A percentile compares a stretch with the other conserved stretches of the same genome.
phyloP scores from a whole-genome alignment of 2,888 invertebrate genomes.

The Cabera pusaria region DNA sequence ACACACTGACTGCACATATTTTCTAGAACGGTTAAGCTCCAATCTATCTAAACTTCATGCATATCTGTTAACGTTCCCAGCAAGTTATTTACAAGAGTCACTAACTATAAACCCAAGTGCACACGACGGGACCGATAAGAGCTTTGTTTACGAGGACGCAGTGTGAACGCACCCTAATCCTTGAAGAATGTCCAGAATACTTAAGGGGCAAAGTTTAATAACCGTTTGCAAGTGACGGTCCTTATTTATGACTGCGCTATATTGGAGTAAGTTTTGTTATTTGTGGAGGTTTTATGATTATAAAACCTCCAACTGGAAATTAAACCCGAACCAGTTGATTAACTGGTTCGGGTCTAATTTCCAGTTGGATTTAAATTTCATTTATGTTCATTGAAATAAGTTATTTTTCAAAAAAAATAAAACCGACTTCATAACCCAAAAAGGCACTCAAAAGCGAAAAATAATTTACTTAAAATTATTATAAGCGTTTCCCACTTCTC shows the following conservation, averaged over 20 bases:
- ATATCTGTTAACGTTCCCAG: conserved; percentile 9
- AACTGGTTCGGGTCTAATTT: too few species aligned
- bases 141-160: conserved; percentile 32
- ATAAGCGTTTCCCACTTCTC: too few species aligned
- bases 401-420: too few species aligned
- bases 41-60: conserved; percentile 10
- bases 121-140: conserved; percentile 38
- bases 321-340: too few species aligned
- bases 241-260: conserved; percentile 28
- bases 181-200: conserved; percentile 31
- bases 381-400: too few species aligned
- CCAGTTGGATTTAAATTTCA: too few species aligned
- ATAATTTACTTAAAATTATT: too few species aligned
- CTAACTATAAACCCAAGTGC: conserved; percentile 39
- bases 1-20: too few species aligned
- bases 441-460: too few species aligned
- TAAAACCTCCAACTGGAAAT: too few species aligned
- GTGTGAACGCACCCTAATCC: conserved; percentile 38
- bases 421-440: too few species aligned
- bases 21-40: not conserved
- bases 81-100: conserved; percentile 20
- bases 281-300: conserved; percentile 10
- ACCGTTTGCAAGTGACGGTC: conserved; percentile 29
- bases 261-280: conserved; percentile 20
- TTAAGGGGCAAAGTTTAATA: conserved; percentile 29